These are phyloP conservation scores for Oophaga sylvatica DNA, from an alignment of 2,797 vertebrate genomes.

Conservation along the genomic window DNA sequence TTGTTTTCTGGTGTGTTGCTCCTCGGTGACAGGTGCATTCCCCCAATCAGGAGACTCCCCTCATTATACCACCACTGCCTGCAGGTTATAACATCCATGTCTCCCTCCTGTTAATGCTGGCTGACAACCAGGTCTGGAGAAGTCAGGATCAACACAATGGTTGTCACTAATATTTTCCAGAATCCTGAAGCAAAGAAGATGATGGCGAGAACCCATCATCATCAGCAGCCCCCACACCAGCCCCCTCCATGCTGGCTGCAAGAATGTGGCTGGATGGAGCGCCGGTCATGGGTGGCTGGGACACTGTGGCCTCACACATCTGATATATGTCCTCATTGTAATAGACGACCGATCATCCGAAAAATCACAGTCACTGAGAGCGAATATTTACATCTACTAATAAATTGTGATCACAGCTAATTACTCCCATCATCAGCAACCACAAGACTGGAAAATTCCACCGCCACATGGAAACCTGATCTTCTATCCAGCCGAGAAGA, in stretches of 20 bases:
- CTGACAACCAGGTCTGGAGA: background rate
- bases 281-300: constrained; percentile 55
- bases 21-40: too few species aligned
- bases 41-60: too few species aligned
- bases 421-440: constrained; percentile 69
- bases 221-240: background rate
- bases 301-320: constrained; percentile 61
- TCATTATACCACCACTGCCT: too few species aligned
- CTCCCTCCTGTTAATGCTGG: background rate
- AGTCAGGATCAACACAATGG: background rate
- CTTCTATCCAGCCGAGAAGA: background rate
- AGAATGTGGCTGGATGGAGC: constrained; percentile 42
- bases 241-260: background rate
- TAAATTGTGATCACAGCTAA: constrained; percentile 71
- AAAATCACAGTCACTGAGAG: constrained; percentile 64
- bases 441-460: constrained; percentile 59
- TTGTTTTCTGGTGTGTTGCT: too few species aligned
- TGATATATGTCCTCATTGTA: constrained; percentile 64
- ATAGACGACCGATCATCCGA: constrained; percentile 68
- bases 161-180: background rate
- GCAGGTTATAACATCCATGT: background rate
- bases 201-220: too few species aligned
- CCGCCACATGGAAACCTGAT: background rate
- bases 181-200: background rate
- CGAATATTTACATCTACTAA: constrained; percentile 76